Conservation (phyloP, 1,140 invertebrate genomes). For the Lepidurus apus region DNA sequence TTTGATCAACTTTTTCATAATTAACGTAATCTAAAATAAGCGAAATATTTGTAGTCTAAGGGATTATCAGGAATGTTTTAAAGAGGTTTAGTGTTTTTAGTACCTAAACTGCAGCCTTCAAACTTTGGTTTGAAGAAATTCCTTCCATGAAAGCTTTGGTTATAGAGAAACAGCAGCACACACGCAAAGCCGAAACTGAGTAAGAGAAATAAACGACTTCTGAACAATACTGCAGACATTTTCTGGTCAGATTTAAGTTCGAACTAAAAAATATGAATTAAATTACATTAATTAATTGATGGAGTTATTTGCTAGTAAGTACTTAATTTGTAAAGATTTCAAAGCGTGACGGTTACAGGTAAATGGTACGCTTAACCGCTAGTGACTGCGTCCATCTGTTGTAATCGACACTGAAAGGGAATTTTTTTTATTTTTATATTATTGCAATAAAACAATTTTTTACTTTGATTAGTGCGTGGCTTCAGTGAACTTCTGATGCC, state of each 20-base stretch:
- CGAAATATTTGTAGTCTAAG: background rate
- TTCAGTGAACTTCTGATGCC: too few relatives aligned
- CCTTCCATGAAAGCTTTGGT: slow-evolving; percentile 5
- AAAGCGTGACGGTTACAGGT: too few relatives aligned
- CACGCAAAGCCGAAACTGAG: background rate
- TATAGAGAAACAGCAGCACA: background rate
- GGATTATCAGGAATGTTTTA: slow-evolving; percentile 8
- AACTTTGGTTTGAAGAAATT: slow-evolving; percentile 4
- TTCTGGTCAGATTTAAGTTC: background rate
- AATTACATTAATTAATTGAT: too few relatives aligned
- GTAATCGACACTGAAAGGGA: too few relatives aligned
- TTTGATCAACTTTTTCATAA: slow-evolving; percentile 31
- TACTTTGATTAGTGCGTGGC: too few relatives aligned
- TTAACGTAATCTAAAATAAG: slow-evolving; percentile 31
- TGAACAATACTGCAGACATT: background rate
- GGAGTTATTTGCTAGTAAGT: too few relatives aligned
- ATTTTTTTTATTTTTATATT: too few relatives aligned
- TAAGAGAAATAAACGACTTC: background rate
- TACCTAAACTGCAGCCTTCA: slow-evolving; percentile 2
- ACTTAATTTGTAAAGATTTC: too few relatives aligned
- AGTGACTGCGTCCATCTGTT: too few relatives aligned
- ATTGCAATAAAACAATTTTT: too few relatives aligned
- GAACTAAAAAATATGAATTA: too few relatives aligned
- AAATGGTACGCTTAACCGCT: too few relatives aligned
- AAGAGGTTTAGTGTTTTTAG: background rate